Evolutionary conservation across 2,113 vertebrate genomes (phyloP), one percentile per base, ranked within the genome.

Genomic region (Cyrtonyx montezumae): DNA sequence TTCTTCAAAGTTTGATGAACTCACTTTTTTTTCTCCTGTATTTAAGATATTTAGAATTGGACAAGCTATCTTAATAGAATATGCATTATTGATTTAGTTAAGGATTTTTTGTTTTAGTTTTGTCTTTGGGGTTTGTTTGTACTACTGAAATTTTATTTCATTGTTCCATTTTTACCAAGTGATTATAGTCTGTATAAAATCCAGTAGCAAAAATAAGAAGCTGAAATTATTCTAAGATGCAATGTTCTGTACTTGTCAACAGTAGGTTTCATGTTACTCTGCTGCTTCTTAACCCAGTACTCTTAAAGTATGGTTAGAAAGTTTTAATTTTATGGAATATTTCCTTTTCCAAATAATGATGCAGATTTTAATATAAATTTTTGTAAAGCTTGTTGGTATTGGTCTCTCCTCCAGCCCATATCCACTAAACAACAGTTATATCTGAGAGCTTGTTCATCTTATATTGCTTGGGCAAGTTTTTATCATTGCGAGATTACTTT

Each of bases 131-230:
- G 3, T 75, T 73, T 81, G 23, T 87, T 94, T 87, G 30, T 58
- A 22, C 63, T 77, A 48, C 37, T 74, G 51, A 46, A 3, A 4
- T 56, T 46, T 77, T 48, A n/a, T 80, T 75, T 93, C 34, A 65
- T 65, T 68, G 20, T 56, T 84, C n/a, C 23, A 55, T 89, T 77
- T 92, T 85, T 82, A 58, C 49, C 25, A 73, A 89, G 18, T 48
- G 43, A 79, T 85, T 85, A 36, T 30, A 45, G 28, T 77, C 66
- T 86, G 22, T 91, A 42, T 79, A 82, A 93, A 92, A 94, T 49
- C 9, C 34, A 70, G 37, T 32, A 45, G 9, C 87, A 46, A 83
- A 82, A 62, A 62, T 25, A 87, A 91, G 87, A 53, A 84, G 40
- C 40, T 66, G 81, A 84, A 90, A 36, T 81, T 61, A 56, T 49